These are phyloP conservation scores for Drosophila kanapiae DNA, from an alignment of 1,140 invertebrate genomes.

Conservation along the genomic window DNA sequence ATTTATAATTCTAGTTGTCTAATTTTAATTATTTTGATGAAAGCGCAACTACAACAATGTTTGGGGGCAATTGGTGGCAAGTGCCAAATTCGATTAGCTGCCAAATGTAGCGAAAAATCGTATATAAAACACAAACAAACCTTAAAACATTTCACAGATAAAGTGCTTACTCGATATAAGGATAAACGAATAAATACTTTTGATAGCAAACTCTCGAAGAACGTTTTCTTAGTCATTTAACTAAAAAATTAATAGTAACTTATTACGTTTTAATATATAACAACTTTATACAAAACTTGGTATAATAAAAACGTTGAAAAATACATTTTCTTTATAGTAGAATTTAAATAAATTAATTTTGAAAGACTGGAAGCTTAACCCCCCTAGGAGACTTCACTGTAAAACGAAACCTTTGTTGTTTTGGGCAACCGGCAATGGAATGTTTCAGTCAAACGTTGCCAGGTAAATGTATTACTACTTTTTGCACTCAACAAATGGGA, in stretches of 20 bases:
- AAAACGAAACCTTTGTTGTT: not conserved
- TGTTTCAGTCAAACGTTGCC: not conserved
- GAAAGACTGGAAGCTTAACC: no score
- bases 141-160: constrained; percentile 1
- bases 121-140: not conserved
- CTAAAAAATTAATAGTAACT: no score
- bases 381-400: not conserved
- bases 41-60: constrained; percentile 15
- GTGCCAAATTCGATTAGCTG: constrained; percentile 35
- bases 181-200: not conserved
- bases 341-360: no score
- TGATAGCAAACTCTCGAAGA: no score
- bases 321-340: no score
- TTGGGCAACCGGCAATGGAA: not conserved
- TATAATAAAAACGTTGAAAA: no score
- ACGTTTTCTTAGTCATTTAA: no score
- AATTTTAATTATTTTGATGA: constrained; percentile 10
- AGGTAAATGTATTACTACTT: constrained; percentile 12
- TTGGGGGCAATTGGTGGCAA: not conserved
- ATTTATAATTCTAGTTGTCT: not conserved
- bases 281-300: no score
- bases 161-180: not conserved
- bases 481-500: not conserved
- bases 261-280: no score
- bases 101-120: constrained; percentile 15